Evolutionary conservation across 2,113 vertebrate genomes (phyloP), one percentile per base, ranked within the genome.

Genomic region (Toxostoma redivivum): DNA sequence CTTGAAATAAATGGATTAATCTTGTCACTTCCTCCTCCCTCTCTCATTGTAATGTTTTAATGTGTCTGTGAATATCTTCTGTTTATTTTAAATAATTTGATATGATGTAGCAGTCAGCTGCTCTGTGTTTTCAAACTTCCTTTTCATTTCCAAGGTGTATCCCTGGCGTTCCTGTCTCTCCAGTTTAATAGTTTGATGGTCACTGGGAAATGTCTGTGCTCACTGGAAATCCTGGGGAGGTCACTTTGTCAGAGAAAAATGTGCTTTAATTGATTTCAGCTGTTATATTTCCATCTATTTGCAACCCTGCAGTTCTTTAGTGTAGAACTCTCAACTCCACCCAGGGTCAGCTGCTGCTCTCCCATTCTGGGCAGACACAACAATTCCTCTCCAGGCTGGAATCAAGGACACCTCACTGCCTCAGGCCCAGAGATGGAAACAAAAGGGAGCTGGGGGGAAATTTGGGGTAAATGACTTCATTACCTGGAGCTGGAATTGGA

Each of bases 11-110:
- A 61, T 10, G 31, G 48, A 61, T 91, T 71, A 38, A 64, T 94
- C 73, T 81, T 97, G 84, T 73, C 78, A 47, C 23, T 53, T 84
- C 48, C 61, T 91, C 61, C 65, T 78, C 40, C 48, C 22, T 27
- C 23, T 83, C 11, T 2, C 40, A 17, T n/a, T 71, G 38, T n/a
- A 5, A 6, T 47, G 38, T 58, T 89, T 60, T 51, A 70, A 71
- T 47, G 30, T 66, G 38, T 48, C 84, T 89, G 5, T 30, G 44
- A 78, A 24, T 79, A 21, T 67, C 86, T 56, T n/a, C 31, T 71
- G 8, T 88, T 87, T 89, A 24, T 47, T 90, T 51, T 2, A 60
- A 76, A 72, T 51, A 28, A 71, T 51, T 71, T 22, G 11, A 9
- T 66, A 0, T 2, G n/a, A 25, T 53, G 2, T 0, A 50, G 27